Conservation (phyloP, 2,888 invertebrate species). For the Salpingus planirostris region DNA sequence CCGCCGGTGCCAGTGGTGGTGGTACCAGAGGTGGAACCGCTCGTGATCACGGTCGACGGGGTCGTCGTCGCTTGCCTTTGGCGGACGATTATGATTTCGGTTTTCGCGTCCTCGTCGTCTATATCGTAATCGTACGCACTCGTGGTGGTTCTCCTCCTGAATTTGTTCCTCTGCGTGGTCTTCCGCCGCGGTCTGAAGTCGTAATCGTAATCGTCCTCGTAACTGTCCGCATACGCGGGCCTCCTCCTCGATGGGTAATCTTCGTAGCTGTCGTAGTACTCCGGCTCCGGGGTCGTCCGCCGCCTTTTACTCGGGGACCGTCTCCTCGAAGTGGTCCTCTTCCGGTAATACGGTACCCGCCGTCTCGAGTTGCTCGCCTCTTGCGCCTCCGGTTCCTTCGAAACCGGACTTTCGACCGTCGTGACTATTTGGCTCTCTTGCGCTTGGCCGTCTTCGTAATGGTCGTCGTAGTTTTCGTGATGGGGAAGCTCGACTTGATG, state of each 20-base stretch:
- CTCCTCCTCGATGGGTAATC: slow-evolving; percentile 12
- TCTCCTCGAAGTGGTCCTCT: too few relatives aligned
- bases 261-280: slow-evolving; percentile 26
- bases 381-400: too few relatives aligned
- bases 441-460: too few relatives aligned
- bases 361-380: too few relatives aligned
- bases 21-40: slow-evolving; percentile 14
- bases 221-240: neutral
- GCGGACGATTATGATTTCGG: slow-evolving; percentile 13
- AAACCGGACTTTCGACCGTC: slow-evolving; percentile 1
- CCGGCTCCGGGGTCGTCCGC: slow-evolving; percentile 5
- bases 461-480: slow-evolving; percentile 2
- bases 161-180: slow-evolving; percentile 7
- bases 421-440: slow-evolving; percentile 4
- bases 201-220: slow-evolving; percentile 1
- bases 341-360: too few relatives aligned
- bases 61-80: slow-evolving; percentile 13
- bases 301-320: too few relatives aligned
- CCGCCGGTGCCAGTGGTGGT: slow-evolving; percentile 11
- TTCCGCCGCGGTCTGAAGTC: slow-evolving; percentile 10
- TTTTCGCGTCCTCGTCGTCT: slow-evolving; percentile 6
- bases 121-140: neutral
- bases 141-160: neutral
- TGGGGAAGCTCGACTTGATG: too few relatives aligned
- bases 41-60: slow-evolving; percentile 16